Evolutionary conservation across 1,140 invertebrate genomes (phyloP), one percentile per base, ranked within the genome.

Genomic region (Pseudomyrmex pallidus): DNA sequence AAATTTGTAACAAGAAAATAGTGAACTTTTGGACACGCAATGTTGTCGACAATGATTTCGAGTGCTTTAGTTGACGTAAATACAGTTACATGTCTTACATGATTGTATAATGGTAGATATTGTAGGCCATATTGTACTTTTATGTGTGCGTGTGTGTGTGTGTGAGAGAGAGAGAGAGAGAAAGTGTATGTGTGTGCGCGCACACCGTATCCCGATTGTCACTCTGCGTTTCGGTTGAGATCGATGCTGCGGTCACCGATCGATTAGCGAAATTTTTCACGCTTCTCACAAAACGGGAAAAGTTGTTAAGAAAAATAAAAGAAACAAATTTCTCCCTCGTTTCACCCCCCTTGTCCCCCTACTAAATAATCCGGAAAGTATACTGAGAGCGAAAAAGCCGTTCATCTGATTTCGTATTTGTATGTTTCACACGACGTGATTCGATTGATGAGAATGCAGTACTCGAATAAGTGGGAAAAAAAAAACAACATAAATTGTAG

Each of bases 361-460:
- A 35, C 35, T 7, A 35, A 35, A 35, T 35, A 35, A 35, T 35
- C 13, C n/a, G 48, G 44, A 48, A 54, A 35, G 22, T 20, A 72
- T 59, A 70, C 50, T 54, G 52, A 64, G 67, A 35, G 54, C 63
- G 82, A 74, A 70, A 74, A 70, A 56, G 70, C 82, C 46, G 72
- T 82, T 83, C n/a, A 63, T 85, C 64, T 68, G 48, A 62, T 61
- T 35, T 86, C 61, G 66, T 73, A 80, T 62, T 62, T 84, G 82
- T 85, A 35, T 35, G 35, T 82, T 74, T 76, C 74, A 80, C 68
- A 74, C 70, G 35, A 35, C 35, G 66, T 73, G 78, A 83, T 83
- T 66, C 61, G 35, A 86, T 83, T 72, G 84, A 74, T 72, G 84
- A 74, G 67, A 48, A 48, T 67, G 70, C 85, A 70, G 17, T 83